Evolutionary conservation across 2,113 vertebrate species (phyloP).

Genomic region (Notiomystis cincta): DNA sequence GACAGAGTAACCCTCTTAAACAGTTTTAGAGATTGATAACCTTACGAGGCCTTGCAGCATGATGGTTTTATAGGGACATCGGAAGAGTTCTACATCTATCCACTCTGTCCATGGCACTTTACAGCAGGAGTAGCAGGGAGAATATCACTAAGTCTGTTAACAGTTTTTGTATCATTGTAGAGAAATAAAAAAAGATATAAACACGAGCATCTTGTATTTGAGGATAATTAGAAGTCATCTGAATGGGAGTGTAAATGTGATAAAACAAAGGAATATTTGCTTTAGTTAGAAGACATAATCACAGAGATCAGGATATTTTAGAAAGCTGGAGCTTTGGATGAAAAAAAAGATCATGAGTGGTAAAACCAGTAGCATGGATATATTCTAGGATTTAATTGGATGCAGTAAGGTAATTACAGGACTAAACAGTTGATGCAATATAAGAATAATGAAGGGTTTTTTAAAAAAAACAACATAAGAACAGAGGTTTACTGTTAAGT

Average conservation of each 20-base stretch:
- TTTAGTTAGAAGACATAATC: background rate
- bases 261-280: background rate
- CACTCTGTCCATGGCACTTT: background rate
- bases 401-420: background rate
- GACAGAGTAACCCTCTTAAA: background rate
- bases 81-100: background rate
- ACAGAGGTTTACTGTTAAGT: background rate
- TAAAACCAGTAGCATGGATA: background rate
- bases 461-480: background rate
- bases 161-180: background rate
- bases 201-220: background rate
- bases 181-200: background rate
- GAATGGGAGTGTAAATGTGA: background rate
- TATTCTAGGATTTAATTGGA: background rate
- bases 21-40: background rate
- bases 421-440: background rate
- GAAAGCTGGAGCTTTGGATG: background rate
- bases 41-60: fast-evolving
- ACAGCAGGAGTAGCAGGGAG: background rate
- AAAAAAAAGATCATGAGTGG: background rate
- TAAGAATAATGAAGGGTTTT: background rate
- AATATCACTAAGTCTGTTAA: background rate
- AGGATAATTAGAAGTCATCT: background rate
- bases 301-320: background rate
- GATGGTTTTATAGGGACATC: background rate